Conservation (phyloP, 1,140 invertebrate species). For the Hestina assimilis region DNA sequence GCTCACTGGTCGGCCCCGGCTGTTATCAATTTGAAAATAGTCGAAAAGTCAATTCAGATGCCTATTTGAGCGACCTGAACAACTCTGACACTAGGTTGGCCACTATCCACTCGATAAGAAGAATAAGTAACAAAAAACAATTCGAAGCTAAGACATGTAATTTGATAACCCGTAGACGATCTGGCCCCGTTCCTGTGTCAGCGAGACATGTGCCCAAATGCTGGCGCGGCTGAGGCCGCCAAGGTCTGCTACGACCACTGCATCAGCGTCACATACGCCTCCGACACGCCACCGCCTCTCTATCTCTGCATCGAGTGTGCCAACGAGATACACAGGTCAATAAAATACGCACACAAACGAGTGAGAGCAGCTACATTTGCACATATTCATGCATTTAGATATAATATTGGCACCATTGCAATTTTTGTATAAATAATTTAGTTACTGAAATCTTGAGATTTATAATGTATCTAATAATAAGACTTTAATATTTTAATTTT, state of each 20-base stretch:
- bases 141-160: too few species aligned
- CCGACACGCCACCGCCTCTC: slow-evolving; percentile 93
- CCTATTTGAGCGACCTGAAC: too few species aligned
- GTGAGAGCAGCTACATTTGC: background rate
- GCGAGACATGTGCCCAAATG: slow-evolving; percentile 90
- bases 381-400: background rate
- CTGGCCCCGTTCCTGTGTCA: slow-evolving; percentile 90
- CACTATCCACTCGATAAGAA: too few species aligned
- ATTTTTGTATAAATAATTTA: too few species aligned
- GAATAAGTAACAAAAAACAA: too few species aligned
- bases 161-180: too few species aligned
- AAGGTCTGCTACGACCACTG: slow-evolving; percentile 95
- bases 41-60: too few species aligned
- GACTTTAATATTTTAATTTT: background rate
- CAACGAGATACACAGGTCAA: slow-evolving; percentile 87
- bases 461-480: too few species aligned
- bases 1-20: too few species aligned
- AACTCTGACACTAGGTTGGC: too few species aligned
- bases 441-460: too few species aligned
- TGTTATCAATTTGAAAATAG: too few species aligned
- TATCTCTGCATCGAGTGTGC: slow-evolving; percentile 98
- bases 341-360: background rate
- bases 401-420: background rate
- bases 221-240: slow-evolving; percentile 90
- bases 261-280: slow-evolving; percentile 89